Evolutionary conservation across 2,113 vertebrate species (phyloP).

Genomic region (Podilymbus podiceps): DNA sequence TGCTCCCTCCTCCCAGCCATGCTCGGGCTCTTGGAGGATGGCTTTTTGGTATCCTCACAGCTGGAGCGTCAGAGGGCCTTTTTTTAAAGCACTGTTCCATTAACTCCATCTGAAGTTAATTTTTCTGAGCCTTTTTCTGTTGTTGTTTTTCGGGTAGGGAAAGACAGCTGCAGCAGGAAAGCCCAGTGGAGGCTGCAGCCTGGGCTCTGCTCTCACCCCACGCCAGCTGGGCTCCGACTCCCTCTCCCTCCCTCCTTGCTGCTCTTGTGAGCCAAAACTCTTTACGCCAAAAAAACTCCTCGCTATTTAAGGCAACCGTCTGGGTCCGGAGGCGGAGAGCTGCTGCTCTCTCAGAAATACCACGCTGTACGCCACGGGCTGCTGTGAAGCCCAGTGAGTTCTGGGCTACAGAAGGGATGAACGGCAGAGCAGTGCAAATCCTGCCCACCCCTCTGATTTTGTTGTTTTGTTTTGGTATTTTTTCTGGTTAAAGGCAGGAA

Average conservation of each 20-base stretch:
- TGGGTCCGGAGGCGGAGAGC: neutral
- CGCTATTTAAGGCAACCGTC: conserved; percentile 27
- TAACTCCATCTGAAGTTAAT: conserved; percentile 22
- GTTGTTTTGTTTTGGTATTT: neutral
- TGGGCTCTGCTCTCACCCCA: neutral
- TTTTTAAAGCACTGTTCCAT: neutral
- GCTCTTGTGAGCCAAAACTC: neutral
- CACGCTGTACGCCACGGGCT: neutral
- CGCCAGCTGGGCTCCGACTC: neutral
- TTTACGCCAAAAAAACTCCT: neutral
- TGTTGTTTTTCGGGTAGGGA: neutral
- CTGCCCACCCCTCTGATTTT: neutral
- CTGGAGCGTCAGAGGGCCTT: neutral
- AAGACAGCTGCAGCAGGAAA: conserved; percentile 49
- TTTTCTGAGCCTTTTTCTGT: neutral
- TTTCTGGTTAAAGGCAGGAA: neutral
- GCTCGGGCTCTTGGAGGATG: fast-evolving
- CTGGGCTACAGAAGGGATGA: neutral
- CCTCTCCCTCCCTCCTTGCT: neutral
- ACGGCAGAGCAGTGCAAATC: fast-evolving
- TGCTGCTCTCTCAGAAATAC: neutral
- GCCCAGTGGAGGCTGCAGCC: neutral
- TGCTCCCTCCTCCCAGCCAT: neutral
- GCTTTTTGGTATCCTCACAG: neutral
- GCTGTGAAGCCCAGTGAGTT: fast-evolving